Conservation (phyloP, 35 echinoderm and acorn worm species). For the Eucidaris tribuloides region DNA sequence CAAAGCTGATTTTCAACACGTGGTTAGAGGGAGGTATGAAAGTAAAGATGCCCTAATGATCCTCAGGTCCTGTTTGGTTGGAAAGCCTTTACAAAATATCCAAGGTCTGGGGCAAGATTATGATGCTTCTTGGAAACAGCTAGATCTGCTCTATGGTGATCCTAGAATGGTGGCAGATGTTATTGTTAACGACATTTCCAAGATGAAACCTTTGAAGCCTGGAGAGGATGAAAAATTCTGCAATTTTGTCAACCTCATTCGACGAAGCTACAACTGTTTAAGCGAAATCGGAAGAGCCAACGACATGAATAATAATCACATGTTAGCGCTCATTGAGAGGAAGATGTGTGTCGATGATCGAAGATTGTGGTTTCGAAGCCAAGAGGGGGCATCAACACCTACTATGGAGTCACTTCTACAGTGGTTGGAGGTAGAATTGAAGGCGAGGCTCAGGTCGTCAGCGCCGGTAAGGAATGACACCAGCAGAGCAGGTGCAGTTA, state of each 20-base stretch:
- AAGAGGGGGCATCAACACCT: background rate
- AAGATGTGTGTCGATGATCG: constrained; percentile 28
- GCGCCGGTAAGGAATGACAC: background rate
- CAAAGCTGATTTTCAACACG: constrained; percentile 32
- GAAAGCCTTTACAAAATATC: constrained; percentile 29
- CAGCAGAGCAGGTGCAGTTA: background rate
- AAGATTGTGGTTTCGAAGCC: constrained; percentile 36
- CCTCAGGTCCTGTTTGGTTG: constrained; percentile 26
- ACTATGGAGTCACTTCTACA: constrained; percentile 14
- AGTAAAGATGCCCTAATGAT: constrained; percentile 9
- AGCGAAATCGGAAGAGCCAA: constrained; percentile 1
- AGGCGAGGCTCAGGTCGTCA: constrained; percentile 28
- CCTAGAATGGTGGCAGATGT: constrained; percentile 44
- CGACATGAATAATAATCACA: background rate
- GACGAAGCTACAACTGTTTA: constrained; percentile 32
- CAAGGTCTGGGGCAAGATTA: constrained; percentile 41
- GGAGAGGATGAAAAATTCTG: constrained; percentile 41
- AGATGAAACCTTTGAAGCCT: background rate
- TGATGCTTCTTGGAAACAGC: constrained; percentile 25
- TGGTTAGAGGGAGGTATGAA: constrained; percentile 7
- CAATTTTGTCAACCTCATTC: constrained; percentile 32
- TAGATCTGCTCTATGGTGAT: constrained; percentile 41
- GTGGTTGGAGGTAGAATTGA: constrained; percentile 42
- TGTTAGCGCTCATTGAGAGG: background rate
- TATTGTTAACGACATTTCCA: background rate